Evolutionary conservation across 1,140 invertebrate species (phyloP), one percentile per base, ranked within the genome.

Genomic region (Camponotus floridanus): DNA sequence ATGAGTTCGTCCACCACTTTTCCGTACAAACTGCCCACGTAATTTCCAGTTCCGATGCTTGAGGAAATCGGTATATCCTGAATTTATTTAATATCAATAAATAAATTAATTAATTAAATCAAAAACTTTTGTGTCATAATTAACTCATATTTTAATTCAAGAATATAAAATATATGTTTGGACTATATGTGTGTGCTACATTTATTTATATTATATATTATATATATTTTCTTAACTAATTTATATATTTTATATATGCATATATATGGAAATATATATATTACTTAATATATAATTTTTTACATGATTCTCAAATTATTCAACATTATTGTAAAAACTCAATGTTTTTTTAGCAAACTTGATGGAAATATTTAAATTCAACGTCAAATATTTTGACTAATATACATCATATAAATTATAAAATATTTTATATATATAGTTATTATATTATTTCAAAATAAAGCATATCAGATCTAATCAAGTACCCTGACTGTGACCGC

Each of bases 401-500:
- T 36, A 9, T 2, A 64, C 18, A 2, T 57, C 7, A 57, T 36
- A 65, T 65, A n/a, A 65, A 65, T 65, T 65, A 36, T 18, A 65
- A 65, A 67, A 42, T 13, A 45, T 3, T 45, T 45, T 13, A 7
- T 48, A 45, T 5, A 26, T n/a, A 51, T 26, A 45, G 13, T 11
- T 45, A 45, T 45, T 45, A 3, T 36, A 26, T 15, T 8, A 33
- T 45, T 51, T 4, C 3, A 79, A 33, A 26, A 7, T 48, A 48
- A 51, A 67, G 1, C 2, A 18, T 11, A n/a, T 55, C 7, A 2
- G 39, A 55, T 79, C 2, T 59, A 13, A 45, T 71, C 31, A 0
- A 73, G 33, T 7, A 81, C 90, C 73, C 67, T 26, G 7, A 85
- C 31, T 2, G n/a, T n/a, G 9, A 91, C 88, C 3, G 68, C 33